Percentiles rank a stretch among this genome's conserved stretches.
These are phyloP conservation scores for Diorhabda elongata DNA, from an alignment of 1,140 invertebrate genomes.

Conservation along the genomic window DNA sequence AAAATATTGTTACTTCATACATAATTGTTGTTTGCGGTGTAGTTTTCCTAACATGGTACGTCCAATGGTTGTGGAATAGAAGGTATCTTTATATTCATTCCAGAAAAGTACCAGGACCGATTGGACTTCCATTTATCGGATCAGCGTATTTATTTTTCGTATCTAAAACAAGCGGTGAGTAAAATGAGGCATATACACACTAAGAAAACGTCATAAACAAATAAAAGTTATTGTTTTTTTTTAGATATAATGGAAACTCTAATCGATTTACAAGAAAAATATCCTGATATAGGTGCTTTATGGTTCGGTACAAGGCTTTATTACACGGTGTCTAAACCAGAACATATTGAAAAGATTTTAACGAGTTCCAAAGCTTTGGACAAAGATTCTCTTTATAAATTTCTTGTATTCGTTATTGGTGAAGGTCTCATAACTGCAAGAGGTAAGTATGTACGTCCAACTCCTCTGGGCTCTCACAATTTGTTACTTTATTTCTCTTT, in stretches of 20 bases:
- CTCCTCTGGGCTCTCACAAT: no score
- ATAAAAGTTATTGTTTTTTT: neutral
- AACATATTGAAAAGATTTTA: constrained; percentile 16
- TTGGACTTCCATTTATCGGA: constrained; percentile 2
- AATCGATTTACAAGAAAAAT: neutral
- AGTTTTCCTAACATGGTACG: neutral
- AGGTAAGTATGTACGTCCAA: neutral
- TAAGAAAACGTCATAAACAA: neutral
- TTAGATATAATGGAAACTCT: constrained; percentile 9
- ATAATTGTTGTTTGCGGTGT: neutral
- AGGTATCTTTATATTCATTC: neutral
- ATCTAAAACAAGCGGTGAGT: neutral
- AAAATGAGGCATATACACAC: neutral
- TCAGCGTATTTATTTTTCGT: neutral
- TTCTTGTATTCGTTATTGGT: neutral
- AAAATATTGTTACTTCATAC: neutral
- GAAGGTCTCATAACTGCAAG: constrained; percentile 5
- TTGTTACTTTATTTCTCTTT: no score
- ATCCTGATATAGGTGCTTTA: neutral
- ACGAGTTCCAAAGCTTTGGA: constrained; percentile 5
- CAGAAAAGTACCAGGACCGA: neutral
- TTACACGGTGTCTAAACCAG: constrained; percentile 7
- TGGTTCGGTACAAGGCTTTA: constrained; percentile 11
- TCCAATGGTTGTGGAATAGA: neutral
- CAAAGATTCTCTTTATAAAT: constrained; percentile 13